Evolutionary conservation across 92 coral and sea anemone genomes (phyloP).

Genomic region (Blastomussa wellsi): DNA sequence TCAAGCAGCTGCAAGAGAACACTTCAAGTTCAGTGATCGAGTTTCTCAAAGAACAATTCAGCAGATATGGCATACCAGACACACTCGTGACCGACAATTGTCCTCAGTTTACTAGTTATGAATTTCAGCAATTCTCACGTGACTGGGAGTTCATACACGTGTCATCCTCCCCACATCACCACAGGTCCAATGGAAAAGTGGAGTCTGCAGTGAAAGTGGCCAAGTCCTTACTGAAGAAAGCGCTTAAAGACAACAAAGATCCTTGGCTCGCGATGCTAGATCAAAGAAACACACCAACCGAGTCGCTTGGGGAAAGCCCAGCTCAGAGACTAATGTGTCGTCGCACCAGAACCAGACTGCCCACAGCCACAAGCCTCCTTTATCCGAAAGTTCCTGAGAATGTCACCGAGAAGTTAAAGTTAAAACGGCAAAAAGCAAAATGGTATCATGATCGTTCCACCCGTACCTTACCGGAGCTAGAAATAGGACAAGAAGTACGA

Average conservation of each 20-base stretch:
- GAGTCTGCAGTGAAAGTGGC: slow-evolving; percentile 45
- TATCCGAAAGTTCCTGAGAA: neutral
- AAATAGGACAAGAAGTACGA: slow-evolving; percentile 23
- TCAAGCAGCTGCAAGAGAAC: slow-evolving; percentile 20
- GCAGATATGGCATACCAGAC: slow-evolving; percentile 43
- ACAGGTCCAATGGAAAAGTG: slow-evolving; percentile 59
- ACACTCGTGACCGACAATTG: slow-evolving; percentile 38
- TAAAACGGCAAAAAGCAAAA: slow-evolving; percentile 10
- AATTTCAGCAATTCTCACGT: slow-evolving; percentile 20
- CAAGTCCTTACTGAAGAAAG: slow-evolving; percentile 20
- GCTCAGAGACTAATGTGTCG: slow-evolving; percentile 30
- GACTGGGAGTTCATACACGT: slow-evolving; percentile 51
- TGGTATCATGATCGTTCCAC: slow-evolving; percentile 26
- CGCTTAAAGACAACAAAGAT: slow-evolving; percentile 19
- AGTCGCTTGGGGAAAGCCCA: slow-evolving; percentile 14
- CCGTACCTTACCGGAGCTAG: slow-evolving; percentile 16
- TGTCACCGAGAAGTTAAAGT: slow-evolving; percentile 2
- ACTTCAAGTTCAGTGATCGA: too few relatives aligned
- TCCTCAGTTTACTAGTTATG: slow-evolving; percentile 43
- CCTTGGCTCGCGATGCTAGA: slow-evolving; percentile 13
- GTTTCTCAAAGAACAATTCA: slow-evolving; percentile 43
- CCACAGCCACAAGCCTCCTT: slow-evolving; percentile 3
- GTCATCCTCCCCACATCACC: slow-evolving; percentile 58
- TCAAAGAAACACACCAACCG: slow-evolving; percentile 30
- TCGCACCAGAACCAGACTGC: slow-evolving; percentile 17